phyloP scores from a whole-genome alignment of 2,113 vertebrate species.

The Dicrurus megarhynchus region DNA sequence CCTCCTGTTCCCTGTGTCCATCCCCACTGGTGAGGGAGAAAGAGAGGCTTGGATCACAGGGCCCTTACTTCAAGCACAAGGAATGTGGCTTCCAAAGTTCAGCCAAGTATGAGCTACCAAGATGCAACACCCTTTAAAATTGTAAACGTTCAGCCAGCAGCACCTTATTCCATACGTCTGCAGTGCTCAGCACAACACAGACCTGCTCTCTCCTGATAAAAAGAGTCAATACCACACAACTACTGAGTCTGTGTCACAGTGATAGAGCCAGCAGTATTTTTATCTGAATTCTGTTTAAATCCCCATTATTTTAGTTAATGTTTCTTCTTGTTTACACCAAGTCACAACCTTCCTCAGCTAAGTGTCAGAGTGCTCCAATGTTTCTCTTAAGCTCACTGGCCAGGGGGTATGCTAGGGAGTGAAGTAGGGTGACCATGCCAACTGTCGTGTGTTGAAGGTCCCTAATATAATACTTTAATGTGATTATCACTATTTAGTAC shows the following conservation, averaged over 20 bases:
- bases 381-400: slow-evolving; percentile 5
- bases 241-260: too few species aligned
- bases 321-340: not conserved
- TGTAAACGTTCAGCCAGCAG: not conserved
- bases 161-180: not conserved
- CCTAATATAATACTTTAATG: not conserved
- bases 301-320: not conserved
- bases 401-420: not conserved
- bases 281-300: not conserved
- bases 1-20: not conserved
- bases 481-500: not conserved
- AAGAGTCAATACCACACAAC: fast-evolving
- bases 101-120: not conserved
- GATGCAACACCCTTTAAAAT: not conserved
- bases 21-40: not conserved
- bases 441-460: not conserved
- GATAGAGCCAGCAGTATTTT: not conserved
- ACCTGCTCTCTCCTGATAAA: not conserved
- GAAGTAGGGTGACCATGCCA: not conserved
- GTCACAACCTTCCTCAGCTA: not conserved
- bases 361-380: not conserved
- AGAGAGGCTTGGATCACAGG: not conserved
- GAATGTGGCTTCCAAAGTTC: not conserved
- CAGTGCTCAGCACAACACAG: not conserved
- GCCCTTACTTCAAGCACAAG: not conserved